These are phyloP conservation scores for Mythimna ferrago DNA, from an alignment of 2,888 invertebrate species.

Conservation along the genomic window DNA sequence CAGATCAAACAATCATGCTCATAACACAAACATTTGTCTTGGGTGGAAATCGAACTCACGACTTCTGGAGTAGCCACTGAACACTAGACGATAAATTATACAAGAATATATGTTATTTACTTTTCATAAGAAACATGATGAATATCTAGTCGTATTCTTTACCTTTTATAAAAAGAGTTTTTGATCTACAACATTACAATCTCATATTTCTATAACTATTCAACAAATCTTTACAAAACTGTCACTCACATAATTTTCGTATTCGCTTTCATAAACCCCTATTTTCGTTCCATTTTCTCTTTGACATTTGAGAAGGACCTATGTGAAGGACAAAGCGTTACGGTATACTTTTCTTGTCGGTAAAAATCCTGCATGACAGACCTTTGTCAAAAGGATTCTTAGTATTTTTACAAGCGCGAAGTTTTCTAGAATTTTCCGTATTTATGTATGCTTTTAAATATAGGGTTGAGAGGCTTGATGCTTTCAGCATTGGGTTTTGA, in stretches of 20 bases:
- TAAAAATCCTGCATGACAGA: slow-evolving; percentile 40
- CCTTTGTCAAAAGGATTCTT: slow-evolving; percentile 50
- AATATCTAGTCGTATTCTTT: slow-evolving; percentile 1
- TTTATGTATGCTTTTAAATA: slow-evolving; percentile 3
- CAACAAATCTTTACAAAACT: slow-evolving; percentile 35
- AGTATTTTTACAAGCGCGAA: slow-evolving; percentile 1
- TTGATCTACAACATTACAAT: neutral
- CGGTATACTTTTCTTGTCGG: slow-evolving; percentile 47
- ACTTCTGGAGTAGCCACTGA: too few species aligned
- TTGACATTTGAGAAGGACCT: slow-evolving; percentile 48
- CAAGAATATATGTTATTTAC: too few species aligned
- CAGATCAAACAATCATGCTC: too few species aligned
- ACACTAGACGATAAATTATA: too few species aligned
- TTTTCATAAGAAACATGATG: too few species aligned
- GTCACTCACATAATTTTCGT: slow-evolving; percentile 37
- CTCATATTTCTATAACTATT: slow-evolving; percentile 14
- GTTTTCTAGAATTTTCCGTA: slow-evolving; percentile 4
- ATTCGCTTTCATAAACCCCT: slow-evolving; percentile 44
- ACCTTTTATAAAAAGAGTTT: neutral
- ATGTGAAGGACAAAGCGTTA: slow-evolving; percentile 43
- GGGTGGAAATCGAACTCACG: too few species aligned
- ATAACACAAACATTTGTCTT: too few species aligned
- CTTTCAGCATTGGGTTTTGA: neutral
- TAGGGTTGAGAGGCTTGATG: neutral
- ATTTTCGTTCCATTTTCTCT: slow-evolving; percentile 37